Base-by-base conservation (phyloP, 2,888 invertebrate genomes). In the Crossocerus cetratus region DNA sequence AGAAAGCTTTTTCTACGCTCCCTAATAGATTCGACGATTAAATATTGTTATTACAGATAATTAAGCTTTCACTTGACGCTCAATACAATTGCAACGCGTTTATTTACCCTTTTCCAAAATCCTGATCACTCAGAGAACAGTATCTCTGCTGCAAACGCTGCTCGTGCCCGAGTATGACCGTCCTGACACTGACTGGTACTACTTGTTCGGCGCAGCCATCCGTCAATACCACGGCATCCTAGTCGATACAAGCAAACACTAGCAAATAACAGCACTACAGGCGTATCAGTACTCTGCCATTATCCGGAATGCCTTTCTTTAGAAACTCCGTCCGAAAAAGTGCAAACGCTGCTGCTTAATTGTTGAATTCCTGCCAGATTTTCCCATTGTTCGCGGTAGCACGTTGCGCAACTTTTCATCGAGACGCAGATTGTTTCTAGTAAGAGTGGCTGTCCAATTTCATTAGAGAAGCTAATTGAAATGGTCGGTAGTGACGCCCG, bases 171-270 rank as follows among this genome's bases (percentile, higher is more conserved):
- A 74, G 61, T 66, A 44, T 60, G 84, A 65, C 84, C 74, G 84
- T 64, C 83, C 85, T 84, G 84, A 80, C 76, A 86, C 86, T 62
- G 85, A 71, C 76, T 84, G 85, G 84, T 83, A 86, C 86, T 83
- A 84, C 84, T 86, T 80, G 72, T 62, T 69, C 58, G 65, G 53
- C 69, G 59, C 70, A 66, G 55, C 70, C 68, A 65, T 77, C 69
- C 78, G 81, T 84, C 83, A 74, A 83, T 85, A 83, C 71, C 58
- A 65, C 60, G 74, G 65, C 61, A 64, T 11, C 8, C 75, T 76
- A 82, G 76, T 80, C 78, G 55, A 78, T 81, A 76, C 53, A 72
- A 20, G 21, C 22, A 49, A 64, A 72, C 60, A n/a, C n/a, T n/a
- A n/a, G n/a, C n/a, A n/a, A n/a, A n/a, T 66, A 55, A 56, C 64